phyloP scores from a whole-genome alignment of 2,888 invertebrate genomes.

The Autographa gamma region DNA sequence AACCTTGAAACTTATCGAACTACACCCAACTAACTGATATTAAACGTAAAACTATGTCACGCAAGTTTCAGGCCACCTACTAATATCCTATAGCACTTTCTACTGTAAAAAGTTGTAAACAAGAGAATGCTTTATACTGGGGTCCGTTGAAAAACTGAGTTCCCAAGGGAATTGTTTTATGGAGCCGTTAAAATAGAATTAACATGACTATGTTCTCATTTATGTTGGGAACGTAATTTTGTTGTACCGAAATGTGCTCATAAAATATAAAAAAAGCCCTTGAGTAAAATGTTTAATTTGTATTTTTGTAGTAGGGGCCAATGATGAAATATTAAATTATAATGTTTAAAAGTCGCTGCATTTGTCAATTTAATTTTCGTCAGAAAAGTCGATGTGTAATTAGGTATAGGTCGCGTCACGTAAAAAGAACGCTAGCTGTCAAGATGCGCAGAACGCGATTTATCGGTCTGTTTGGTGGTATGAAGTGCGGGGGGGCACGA shows the following conservation, averaged over 20 bases:
- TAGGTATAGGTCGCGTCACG: no score
- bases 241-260: not conserved
- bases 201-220: not conserved
- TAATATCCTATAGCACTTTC: not conserved
- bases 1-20: slow-evolving; percentile 13
- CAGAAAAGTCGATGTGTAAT: no score
- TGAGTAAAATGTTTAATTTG: no score
- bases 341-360: no score
- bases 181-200: slow-evolving; percentile 12
- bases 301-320: no score
- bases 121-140: slow-evolving; percentile 13
- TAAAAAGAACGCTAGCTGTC: no score
- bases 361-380: no score
- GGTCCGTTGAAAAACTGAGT: slow-evolving; percentile 8
- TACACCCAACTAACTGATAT: slow-evolving; percentile 12
- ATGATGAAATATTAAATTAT: no score
- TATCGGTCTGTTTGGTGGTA: no score
- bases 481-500: no score
- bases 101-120: slow-evolving; percentile 8
- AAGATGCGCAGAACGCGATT: no score
- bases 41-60: slow-evolving; percentile 17
- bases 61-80: not conserved
- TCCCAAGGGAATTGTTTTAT: slow-evolving; percentile 13
- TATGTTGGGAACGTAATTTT: slow-evolving; percentile 2
- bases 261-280: not conserved